Evolutionary conservation across 2,888 invertebrate species (phyloP).

Genomic region (Biston stratarius): DNA sequence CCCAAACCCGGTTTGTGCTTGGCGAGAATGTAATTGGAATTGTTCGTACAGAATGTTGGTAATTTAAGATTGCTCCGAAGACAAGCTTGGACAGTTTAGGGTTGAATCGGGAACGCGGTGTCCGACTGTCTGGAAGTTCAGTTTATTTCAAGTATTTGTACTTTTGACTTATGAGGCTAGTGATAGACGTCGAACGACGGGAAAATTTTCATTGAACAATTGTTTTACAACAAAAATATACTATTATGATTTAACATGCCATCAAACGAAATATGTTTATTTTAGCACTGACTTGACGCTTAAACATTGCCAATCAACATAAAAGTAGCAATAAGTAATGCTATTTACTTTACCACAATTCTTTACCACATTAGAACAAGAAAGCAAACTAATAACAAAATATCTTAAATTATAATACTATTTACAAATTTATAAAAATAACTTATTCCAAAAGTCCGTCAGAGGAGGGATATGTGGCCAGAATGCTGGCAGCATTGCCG

Average conservation of each 20-base stretch:
- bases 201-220: not conserved
- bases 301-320: too few species aligned
- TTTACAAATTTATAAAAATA: too few species aligned
- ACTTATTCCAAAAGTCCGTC: too few species aligned
- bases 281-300: too few species aligned
- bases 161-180: conserved; percentile 9
- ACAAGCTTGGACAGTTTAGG: conserved; percentile 59
- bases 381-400: too few species aligned
- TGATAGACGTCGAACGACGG: not conserved
- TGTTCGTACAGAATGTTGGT: conserved; percentile 78
- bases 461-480: too few species aligned
- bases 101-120: conserved; percentile 50
- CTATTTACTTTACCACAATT: too few species aligned
- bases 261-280: too few species aligned
- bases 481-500: too few species aligned
- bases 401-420: too few species aligned
- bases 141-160: conserved; percentile 51
- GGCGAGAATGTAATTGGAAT: conserved; percentile 79
- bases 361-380: too few species aligned
- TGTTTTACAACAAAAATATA: not conserved
- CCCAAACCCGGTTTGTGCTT: conserved; percentile 63
- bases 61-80: conserved; percentile 73
- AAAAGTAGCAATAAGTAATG: too few species aligned
- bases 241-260: not conserved
- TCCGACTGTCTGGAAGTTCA: conserved; percentile 52